Evolutionary conservation across 1,140 invertebrate genomes (phyloP).

Genomic region (Drosophila azteca): DNA sequence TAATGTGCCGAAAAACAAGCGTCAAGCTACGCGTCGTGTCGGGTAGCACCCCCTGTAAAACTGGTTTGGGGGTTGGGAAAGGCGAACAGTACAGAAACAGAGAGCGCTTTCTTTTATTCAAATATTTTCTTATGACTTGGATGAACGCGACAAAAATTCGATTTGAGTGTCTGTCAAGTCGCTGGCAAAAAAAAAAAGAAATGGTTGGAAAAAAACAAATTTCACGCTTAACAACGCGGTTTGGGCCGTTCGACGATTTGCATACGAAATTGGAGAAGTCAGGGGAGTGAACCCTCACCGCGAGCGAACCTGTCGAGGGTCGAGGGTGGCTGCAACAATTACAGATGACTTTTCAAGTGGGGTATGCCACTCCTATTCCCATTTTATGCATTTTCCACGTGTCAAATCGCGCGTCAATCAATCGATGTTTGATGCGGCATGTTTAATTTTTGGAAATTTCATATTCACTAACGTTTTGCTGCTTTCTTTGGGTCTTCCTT

Average conservation of each 20-base stretch:
- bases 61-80: conserved; percentile 30
- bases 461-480: conserved; percentile 60
- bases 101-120: conserved; percentile 63
- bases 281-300: background rate
- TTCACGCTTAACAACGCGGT: conserved; percentile 82
- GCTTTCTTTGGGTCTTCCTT: conserved; percentile 50
- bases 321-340: conserved; percentile 76
- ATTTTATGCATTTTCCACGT: conserved; percentile 80
- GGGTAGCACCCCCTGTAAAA: conserved; percentile 14
- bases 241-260: conserved; percentile 65
- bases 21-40: conserved; percentile 23
- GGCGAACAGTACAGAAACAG: background rate
- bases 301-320: conserved; percentile 36
- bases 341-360: conserved; percentile 56
- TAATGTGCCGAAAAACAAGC: conserved; percentile 74
- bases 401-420: conserved; percentile 82
- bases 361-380: conserved; percentile 29
- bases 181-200: conserved; percentile 29
- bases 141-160: conserved; percentile 66
- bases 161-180: conserved; percentile 73
- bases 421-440: conserved; percentile 63
- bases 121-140: conserved; percentile 79
- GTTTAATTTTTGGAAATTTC: conserved; percentile 79
- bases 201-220: conserved; percentile 67
- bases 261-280: conserved; percentile 74